These are phyloP conservation scores for Regulus satrapa DNA, from an alignment of 2,113 vertebrate genomes.

Conservation along the genomic window DNA sequence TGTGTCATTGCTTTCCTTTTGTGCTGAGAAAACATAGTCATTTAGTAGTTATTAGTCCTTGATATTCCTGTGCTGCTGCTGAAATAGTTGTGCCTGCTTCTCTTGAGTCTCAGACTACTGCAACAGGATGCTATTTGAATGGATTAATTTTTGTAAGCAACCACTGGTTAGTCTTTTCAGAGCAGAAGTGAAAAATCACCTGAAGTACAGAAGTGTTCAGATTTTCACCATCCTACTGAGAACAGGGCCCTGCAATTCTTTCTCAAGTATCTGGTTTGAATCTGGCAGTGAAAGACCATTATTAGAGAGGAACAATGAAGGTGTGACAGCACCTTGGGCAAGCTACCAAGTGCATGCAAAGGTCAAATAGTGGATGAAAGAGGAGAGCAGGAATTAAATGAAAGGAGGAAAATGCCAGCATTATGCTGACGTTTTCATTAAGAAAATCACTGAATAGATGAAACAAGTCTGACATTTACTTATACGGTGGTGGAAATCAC, in stretches of 20 bases:
- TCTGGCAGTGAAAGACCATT: background rate
- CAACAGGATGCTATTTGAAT: background rate
- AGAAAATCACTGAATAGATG: constrained; percentile 46
- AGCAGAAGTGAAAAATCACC: background rate
- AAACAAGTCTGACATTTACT: constrained; percentile 58
- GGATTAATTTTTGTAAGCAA: background rate
- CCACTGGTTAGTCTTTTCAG: background rate
- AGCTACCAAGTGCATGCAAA: constrained; percentile 38
- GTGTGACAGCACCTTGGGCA: constrained; percentile 54
- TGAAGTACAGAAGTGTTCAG: background rate
- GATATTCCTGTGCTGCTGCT: background rate
- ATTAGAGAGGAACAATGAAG: constrained; percentile 21
- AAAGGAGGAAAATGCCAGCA: constrained; percentile 41
- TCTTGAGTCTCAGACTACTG: background rate
- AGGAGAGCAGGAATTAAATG: constrained; percentile 30
- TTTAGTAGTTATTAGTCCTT: background rate
- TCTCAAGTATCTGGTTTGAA: background rate
- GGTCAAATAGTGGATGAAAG: constrained; percentile 28
- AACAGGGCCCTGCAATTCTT: background rate
- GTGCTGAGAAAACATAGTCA: background rate
- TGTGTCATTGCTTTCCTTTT: background rate
- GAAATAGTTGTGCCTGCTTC: background rate
- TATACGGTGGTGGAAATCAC: background rate
- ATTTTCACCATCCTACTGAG: background rate
- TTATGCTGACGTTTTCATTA: constrained; percentile 63